Percentiles rank a stretch among this genome's conserved stretches.
Conservation (phyloP, 2,888 invertebrate genomes). For the Tipula vernalis region DNA sequence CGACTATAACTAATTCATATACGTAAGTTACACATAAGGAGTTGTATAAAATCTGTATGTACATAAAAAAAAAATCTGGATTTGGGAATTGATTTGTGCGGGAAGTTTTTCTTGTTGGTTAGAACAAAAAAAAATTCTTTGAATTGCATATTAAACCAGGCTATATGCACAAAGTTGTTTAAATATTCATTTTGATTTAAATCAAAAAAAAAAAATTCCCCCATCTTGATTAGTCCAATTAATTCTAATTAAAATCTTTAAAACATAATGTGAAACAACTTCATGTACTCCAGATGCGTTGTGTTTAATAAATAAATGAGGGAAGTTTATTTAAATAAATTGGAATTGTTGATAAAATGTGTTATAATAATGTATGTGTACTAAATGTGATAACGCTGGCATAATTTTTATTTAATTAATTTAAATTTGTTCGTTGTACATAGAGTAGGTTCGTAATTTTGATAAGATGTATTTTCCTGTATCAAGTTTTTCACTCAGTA, state of each 20-base stretch:
- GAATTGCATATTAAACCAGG: not conserved
- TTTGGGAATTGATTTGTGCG: not conserved
- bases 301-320: not conserved
- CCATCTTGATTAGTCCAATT: not conserved
- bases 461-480: not conserved
- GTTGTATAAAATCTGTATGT: not conserved
- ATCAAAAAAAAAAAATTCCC: not conserved
- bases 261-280: not conserved
- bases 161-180: not conserved
- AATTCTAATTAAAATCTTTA: not conserved
- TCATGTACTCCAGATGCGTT: not conserved
- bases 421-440: not conserved
- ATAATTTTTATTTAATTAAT: not conserved
- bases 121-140: not conserved
- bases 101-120: not conserved
- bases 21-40: not conserved
- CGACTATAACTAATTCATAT: not conserved
- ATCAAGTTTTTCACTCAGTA: not conserved
- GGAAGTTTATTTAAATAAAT: not conserved
- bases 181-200: not conserved
- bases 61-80: not conserved
- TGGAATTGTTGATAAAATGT: not conserved
- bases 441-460: not conserved
- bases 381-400: not conserved
- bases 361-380: not conserved